Percentiles rank a stretch among this genome's conserved stretches.
Conservation (phyloP, 2,113 vertebrate genomes). For the Chionodraco myersi region DNA sequence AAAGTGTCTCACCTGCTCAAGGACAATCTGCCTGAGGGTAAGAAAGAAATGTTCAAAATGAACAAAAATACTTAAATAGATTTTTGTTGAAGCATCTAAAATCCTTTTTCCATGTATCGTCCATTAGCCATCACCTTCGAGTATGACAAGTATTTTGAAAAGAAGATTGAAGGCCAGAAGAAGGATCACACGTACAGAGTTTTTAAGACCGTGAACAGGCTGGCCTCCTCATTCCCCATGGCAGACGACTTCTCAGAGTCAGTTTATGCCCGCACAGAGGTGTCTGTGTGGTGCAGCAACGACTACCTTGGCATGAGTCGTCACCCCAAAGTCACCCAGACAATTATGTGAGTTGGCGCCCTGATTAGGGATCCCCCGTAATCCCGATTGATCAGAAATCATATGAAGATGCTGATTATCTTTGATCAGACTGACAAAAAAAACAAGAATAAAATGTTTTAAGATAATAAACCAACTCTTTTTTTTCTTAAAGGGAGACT, state of each 20-base stretch:
- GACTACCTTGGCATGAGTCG: conserved; percentile 97
- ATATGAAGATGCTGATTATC: not conserved
- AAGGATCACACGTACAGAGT: conserved; percentile 92
- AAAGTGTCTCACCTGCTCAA: conserved; percentile 89
- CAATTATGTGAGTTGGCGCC: conserved; percentile 86
- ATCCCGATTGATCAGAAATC: not conserved
- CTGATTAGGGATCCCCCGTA: not conserved
- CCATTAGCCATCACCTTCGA: conserved; percentile 88
- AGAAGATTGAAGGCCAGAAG: conserved; percentile 92
- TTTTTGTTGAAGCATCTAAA: not conserved
- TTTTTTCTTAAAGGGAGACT: conserved; percentile 83
- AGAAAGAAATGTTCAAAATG: conserved; percentile 35
- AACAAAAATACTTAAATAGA: not conserved
- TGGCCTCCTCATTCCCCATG: conserved; percentile 90
- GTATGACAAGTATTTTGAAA: conserved; percentile 93
- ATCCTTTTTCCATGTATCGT: not conserved
- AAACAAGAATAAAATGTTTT: not conserved
- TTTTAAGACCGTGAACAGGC: conserved; percentile 94
- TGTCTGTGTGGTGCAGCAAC: conserved; percentile 97
- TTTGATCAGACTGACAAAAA: too few relatives aligned
- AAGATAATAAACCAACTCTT: not conserved
- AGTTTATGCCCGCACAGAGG: conserved; percentile 84
- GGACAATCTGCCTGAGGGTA: conserved; percentile 88
- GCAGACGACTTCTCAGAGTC: conserved; percentile 89
- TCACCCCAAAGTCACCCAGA: conserved; percentile 88